These are phyloP conservation scores for Halcyon smyrnensis DNA, from an alignment of 2,797 vertebrate genomes.

Conservation along the genomic window DNA sequence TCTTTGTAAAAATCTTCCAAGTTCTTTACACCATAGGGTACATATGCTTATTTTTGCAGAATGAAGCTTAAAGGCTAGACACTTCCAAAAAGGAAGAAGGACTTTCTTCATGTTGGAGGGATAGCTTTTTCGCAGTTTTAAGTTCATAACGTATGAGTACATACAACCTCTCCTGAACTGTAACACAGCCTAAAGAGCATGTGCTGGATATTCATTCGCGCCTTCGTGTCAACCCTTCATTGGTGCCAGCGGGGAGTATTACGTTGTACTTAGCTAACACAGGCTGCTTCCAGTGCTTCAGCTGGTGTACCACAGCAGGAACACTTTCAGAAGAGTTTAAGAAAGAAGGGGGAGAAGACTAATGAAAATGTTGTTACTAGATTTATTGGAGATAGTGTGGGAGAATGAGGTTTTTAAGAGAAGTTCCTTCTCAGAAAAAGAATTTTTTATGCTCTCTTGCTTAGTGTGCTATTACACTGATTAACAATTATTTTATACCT, in stretches of 20 bases:
- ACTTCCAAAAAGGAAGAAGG: background rate
- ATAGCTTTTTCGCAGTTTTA: background rate
- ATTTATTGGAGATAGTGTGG: background rate
- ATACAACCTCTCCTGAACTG: background rate
- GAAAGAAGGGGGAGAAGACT: background rate
- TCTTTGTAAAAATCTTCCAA: conserved; percentile 4
- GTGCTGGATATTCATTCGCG: background rate
- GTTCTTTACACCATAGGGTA: conserved; percentile 17
- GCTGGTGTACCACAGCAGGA: background rate
- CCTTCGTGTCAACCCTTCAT: background rate
- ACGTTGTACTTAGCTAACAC: background rate
- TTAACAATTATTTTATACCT: background rate
- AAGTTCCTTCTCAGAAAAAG: background rate
- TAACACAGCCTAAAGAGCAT: background rate
- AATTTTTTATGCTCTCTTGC: background rate
- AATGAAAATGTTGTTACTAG: background rate
- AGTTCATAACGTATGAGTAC: background rate
- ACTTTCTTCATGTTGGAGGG: background rate
- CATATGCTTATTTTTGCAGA: background rate
- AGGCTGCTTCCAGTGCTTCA: background rate
- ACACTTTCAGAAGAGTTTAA: background rate
- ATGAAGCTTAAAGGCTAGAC: conserved; percentile 16
- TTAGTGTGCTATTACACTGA: background rate
- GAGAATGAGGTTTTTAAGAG: background rate
- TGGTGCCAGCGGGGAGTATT: background rate